Conservation (phyloP, 2,888 invertebrate species). For the Agapostemon virescens region DNA sequence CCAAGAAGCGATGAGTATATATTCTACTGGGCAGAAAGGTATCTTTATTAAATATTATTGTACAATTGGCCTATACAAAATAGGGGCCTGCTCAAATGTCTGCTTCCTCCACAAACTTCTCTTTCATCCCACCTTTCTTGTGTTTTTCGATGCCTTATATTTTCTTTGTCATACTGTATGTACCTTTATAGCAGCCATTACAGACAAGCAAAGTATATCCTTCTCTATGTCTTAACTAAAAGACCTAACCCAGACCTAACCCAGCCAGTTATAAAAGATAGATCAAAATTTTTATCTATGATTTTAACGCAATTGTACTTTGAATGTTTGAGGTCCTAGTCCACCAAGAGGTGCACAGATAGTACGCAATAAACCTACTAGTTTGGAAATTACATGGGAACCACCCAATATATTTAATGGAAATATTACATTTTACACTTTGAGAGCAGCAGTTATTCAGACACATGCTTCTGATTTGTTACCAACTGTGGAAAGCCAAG, state of each 20-base stretch:
- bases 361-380: constrained; percentile 81
- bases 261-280: too few species aligned
- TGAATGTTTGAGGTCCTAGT: constrained; percentile 82
- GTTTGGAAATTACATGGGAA: constrained; percentile 79
- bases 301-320: constrained; percentile 2
- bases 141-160: too few species aligned
- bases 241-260: too few species aligned
- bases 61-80: too few species aligned
- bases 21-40: constrained; percentile 84
- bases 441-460: constrained; percentile 76
- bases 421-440: constrained; percentile 79
- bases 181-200: too few species aligned
- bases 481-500: constrained; percentile 72
- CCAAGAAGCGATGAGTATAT: constrained; percentile 85
- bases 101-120: too few species aligned
- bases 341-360: constrained; percentile 85
- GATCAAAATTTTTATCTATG: background rate
- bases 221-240: too few species aligned
- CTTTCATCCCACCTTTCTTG: too few species aligned
- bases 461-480: constrained; percentile 73
- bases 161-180: too few species aligned
- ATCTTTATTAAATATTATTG: constrained; percentile 9
- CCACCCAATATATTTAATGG: constrained; percentile 81
- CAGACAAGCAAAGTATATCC: too few species aligned
- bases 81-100: too few species aligned